Evolutionary conservation across 2,113 vertebrate genomes (phyloP).

Genomic region (Galemys pyrenaicus): DNA sequence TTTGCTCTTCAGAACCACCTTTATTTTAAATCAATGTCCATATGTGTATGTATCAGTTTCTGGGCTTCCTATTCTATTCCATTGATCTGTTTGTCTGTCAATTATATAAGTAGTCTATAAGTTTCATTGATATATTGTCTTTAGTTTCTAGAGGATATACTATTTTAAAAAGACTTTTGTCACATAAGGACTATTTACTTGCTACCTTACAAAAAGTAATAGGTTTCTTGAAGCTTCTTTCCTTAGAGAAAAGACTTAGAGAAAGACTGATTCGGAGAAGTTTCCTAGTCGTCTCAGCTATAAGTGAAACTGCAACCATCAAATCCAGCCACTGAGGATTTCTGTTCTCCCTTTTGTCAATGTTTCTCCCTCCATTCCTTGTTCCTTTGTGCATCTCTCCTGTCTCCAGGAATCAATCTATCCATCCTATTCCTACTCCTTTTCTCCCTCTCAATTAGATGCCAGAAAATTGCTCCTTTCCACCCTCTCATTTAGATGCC

Average conservation of each 20-base stretch:
- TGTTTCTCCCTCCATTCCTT: background rate
- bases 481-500: background rate
- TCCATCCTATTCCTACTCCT: background rate
- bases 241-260: background rate
- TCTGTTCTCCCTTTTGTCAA: background rate
- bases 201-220: background rate
- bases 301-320: background rate
- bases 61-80: background rate
- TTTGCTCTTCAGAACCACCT: background rate
- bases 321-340: background rate
- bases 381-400: background rate
- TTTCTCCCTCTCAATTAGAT: background rate
- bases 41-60: background rate
- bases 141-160: background rate
- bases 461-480: conserved; percentile 2
- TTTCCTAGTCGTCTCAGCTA: background rate
- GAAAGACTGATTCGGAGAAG: background rate
- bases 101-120: background rate
- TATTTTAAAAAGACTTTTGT: conserved; percentile 5
- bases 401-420: background rate
- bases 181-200: background rate
- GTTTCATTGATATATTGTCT: too few species aligned
- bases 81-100: background rate
- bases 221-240: background rate
- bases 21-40: background rate